phyloP scores from a whole-genome alignment of 1,140 invertebrate genomes.

The Anastrepha obliqua region DNA sequence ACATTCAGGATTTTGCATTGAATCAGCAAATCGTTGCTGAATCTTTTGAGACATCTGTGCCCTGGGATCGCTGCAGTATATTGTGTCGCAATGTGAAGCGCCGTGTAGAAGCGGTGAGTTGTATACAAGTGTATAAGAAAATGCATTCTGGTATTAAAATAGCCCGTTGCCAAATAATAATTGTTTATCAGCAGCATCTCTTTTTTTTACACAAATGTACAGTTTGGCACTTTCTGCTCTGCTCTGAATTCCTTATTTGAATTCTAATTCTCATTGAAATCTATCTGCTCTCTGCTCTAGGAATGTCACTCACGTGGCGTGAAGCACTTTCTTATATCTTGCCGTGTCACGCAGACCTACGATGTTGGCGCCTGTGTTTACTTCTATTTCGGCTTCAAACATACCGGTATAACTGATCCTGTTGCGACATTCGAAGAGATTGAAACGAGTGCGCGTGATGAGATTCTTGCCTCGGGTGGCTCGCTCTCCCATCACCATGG shows the following conservation, averaged over 20 bases:
- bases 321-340: constrained; percentile 82
- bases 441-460: constrained; percentile 89
- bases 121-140: background rate
- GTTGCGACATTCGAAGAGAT: constrained; percentile 89
- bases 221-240: background rate
- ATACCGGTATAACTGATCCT: constrained; percentile 81
- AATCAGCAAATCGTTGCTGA: constrained; percentile 93
- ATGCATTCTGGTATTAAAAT: no score
- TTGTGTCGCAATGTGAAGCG: constrained; percentile 94
- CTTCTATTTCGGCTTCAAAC: constrained; percentile 97
- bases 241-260: background rate
- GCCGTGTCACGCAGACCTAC: constrained; percentile 95
- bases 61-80: constrained; percentile 92
- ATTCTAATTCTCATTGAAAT: background rate
- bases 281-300: constrained; percentile 59
- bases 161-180: no score
- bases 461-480: constrained; percentile 93
- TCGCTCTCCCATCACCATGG: constrained; percentile 98
- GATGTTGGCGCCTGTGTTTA: constrained; percentile 98
- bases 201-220: background rate
- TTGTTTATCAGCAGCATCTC: no score
- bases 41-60: constrained; percentile 98
- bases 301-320: constrained; percentile 84
- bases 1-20: constrained; percentile 89
- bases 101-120: constrained; percentile 77